Base-by-base conservation (phyloP, 2,113 vertebrate species). In the Pungitius pungitius region DNA sequence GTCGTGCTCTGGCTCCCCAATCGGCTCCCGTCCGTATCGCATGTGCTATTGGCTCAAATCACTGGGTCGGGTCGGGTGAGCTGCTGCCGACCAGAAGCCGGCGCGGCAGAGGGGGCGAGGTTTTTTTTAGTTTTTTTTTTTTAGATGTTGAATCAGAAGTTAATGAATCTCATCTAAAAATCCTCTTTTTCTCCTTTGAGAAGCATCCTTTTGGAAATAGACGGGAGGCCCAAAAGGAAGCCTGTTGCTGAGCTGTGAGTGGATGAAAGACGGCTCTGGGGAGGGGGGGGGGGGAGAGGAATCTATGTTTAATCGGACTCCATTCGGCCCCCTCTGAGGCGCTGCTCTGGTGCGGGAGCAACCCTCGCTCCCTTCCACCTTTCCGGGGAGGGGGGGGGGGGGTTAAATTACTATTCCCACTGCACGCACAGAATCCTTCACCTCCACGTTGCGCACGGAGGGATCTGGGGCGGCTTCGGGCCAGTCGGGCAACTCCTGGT, bases 361-460 rank as follows among this genome's bases (percentile, higher is more conserved):
- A 81, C 83, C 60, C 84, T 83, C 76, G 66, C 78, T 75, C 63
- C 86, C 77, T 75, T 81, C 78, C 85, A 75, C 54, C 45, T 78
- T 69, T 45, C 3, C 1, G 4, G 76, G 83, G 85, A 65, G 30
- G 30, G 5, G 2, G 30, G n/a, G n/a, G n/a, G n/a, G n/a, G n/a
- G n/a, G n/a, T n/a, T 70, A 84, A 84, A 89, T 93, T 94, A 95
- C 93, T 94, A 91, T 93, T 92, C 86, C 93, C 93, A 91, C 88
- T 93, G 92, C 93, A 94, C 94, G 93, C 93, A 93, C 93, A 93
- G 93, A 92, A 90, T 94, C 93, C 90, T 93, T 95, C 94, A 99
- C 98, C 97, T 99, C 98, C 94, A 99, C 98, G 1, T 99, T 99
- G 93, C 98, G 97, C 94, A 99, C 98, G 0, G 97, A 98, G 39